Conservation (phyloP, 2,113 vertebrate genomes). For the Camelus dromedarius region DNA sequence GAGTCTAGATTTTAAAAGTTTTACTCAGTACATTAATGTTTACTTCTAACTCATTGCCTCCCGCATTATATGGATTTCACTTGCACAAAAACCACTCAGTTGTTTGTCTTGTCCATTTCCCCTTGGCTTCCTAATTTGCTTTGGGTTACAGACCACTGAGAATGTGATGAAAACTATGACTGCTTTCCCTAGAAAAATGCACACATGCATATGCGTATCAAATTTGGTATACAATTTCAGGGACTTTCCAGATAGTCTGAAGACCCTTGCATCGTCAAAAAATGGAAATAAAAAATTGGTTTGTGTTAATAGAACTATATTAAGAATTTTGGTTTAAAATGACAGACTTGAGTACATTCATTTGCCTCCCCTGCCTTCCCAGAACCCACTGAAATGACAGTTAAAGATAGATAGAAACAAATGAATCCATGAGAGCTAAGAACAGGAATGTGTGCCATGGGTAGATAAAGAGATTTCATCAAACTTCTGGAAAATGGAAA, state of each 20-base stretch:
- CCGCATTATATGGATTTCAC: slow-evolving; percentile 17
- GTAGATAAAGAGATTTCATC: background rate
- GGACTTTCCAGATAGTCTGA: slow-evolving; percentile 5
- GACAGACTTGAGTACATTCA: background rate
- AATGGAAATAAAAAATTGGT: background rate
- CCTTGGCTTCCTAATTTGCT: background rate
- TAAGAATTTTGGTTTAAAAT: slow-evolving; percentile 46
- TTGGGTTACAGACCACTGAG: background rate
- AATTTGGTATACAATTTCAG: background rate
- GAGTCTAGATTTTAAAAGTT: slow-evolving; percentile 4
- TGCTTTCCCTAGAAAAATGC: slow-evolving; percentile 41
- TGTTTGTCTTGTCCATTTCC: background rate
- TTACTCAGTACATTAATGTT: background rate
- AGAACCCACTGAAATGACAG: slow-evolving; percentile 13
- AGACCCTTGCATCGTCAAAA: background rate
- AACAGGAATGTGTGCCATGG: background rate
- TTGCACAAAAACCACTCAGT: background rate
- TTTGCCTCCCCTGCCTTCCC: slow-evolving; percentile 36
- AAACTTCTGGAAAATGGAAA: slow-evolving; percentile 15
- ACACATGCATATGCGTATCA: background rate
- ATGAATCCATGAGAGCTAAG: slow-evolving; percentile 8
- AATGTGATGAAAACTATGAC: slow-evolving; percentile 14
- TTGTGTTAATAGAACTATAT: slow-evolving; percentile 50
- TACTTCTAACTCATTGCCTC: background rate
- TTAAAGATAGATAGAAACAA: background rate